Base-by-base conservation (phyloP, 2,113 vertebrate species). In the Pangasianodon hypophthalmus region DNA sequence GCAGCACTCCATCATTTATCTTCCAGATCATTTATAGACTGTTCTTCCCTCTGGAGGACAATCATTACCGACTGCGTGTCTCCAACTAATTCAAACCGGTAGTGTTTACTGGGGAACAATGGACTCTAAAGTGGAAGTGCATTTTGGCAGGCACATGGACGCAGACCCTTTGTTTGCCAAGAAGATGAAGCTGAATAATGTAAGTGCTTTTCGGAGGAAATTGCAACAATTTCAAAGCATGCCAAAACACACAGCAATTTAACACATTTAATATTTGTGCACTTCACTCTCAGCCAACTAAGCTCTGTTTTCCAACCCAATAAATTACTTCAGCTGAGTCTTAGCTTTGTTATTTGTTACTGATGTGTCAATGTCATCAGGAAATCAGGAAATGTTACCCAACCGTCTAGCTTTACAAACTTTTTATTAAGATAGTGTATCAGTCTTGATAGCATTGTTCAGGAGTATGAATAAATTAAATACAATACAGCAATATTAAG, bases 241-340 rank as follows among this genome's bases (percentile, higher is more conserved):
- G 77, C 87, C 73, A 91, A 87, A 88, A 82, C 24, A 81, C 87
- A 85, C 54, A 54, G 67, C 50, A 86, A 88, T 85, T 92, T 79
- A 56, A 85, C 52, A 85, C 69, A 64, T 69, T 52, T 82, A 80
- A 79, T 26, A 71, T 58, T 67, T 41, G 19, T 87, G 52, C 48
- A 88, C 52, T 83, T 87, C 37, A 75, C 48, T 32, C 80, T 41
- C 14, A 52, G 56, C 84, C 67, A 71, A 56, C 81, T 82, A 58
- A 77, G 37, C 26, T 87, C 56, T 88, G 56, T 85, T 87, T 91
- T 91, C 50, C 48, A 69, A 56, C 50, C 56, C 6, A 75, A 71
- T 26, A 13, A 29, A 81, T 46, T 84, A 60, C 77, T 50, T 71
- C 16, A 56, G 67, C 41, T 87, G 9, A 86, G 64, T 64, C 29